Percentiles rank a stretch among this genome's conserved stretches.
phyloP scores from a whole-genome alignment of 2,888 invertebrate genomes.

The Alloscopus bannaensis region DNA sequence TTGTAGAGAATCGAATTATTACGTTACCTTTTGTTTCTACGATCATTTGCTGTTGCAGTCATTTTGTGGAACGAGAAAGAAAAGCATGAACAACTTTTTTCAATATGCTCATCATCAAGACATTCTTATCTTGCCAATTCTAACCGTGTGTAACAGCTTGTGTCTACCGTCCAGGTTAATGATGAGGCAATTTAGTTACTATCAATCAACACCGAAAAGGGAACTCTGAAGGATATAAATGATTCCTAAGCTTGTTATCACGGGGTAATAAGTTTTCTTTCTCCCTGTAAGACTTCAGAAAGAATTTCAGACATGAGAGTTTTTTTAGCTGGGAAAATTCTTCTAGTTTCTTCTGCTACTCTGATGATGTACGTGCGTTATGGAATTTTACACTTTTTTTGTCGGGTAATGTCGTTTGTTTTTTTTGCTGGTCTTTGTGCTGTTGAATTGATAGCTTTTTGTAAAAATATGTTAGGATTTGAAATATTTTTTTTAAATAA shows the following conservation, averaged over 20 bases:
- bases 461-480: no score
- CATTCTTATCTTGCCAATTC: constrained; percentile 21
- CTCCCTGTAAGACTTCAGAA: no score
- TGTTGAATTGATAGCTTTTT: no score
- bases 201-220: constrained; percentile 19
- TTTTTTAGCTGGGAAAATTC: no score
- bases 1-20: constrained; percentile 32
- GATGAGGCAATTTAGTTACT: constrained; percentile 39
- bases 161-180: constrained; percentile 4
- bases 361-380: no score
- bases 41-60: not conserved
- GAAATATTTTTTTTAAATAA: no score
- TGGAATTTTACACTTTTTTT: no score
- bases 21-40: not conserved
- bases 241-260: constrained; percentile 17
- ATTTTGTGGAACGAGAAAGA: constrained; percentile 6
- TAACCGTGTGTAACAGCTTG: not conserved
- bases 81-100: constrained; percentile 6
- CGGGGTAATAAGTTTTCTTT: no score
- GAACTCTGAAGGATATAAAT: constrained; percentile 27
- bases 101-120: constrained; percentile 2
- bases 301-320: no score
- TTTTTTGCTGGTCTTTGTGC: no score
- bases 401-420: no score
- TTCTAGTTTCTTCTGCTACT: no score